A percentile compares a stretch with the other conserved stretches of the same genome.
phyloP scores from a whole-genome alignment of 2,888 invertebrate species.

The Drosophila nr. perissopoda region DNA sequence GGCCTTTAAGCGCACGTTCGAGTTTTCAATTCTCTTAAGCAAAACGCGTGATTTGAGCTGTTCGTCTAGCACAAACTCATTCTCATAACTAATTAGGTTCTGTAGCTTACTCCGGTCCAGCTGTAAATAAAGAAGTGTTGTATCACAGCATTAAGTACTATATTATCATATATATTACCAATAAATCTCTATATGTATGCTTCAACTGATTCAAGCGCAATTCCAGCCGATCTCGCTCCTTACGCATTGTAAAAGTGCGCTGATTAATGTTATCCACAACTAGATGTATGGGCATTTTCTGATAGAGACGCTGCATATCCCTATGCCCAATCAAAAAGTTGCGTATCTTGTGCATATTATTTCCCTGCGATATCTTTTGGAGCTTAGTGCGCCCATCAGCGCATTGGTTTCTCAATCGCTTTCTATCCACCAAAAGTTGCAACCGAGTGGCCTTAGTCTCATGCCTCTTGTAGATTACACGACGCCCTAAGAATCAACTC shows the following conservation, averaged over 20 bases:
- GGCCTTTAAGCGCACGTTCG: constrained; percentile 81
- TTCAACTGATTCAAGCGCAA: constrained; percentile 69
- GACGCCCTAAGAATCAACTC: constrained; percentile 61
- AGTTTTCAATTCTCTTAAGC: constrained; percentile 81
- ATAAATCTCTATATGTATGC: constrained; percentile 63
- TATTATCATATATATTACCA: constrained; percentile 53
- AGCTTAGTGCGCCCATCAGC: constrained; percentile 78
- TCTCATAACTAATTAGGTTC: constrained; percentile 81
- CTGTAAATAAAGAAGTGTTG: constrained; percentile 39
- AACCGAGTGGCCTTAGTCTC: constrained; percentile 71
- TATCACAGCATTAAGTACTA: too few species aligned
- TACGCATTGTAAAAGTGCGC: constrained; percentile 82
- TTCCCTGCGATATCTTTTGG: constrained; percentile 71
- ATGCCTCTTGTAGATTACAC: constrained; percentile 69
- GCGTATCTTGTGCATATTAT: constrained; percentile 75
- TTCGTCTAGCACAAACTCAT: constrained; percentile 77
- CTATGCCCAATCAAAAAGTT: constrained; percentile 81
- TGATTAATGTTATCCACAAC: constrained; percentile 83
- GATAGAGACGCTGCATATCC: constrained; percentile 82
- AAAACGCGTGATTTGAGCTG: constrained; percentile 73
- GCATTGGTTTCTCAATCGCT: constrained; percentile 76
- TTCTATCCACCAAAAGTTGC: constrained; percentile 50
- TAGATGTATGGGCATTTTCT: constrained; percentile 81
- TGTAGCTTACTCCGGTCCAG: constrained; percentile 73
- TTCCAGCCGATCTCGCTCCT: constrained; percentile 82